Percentiles rank a stretch among this genome's conserved stretches.
Evolutionary conservation across 1,140 invertebrate genomes (phyloP).

Genomic region (Heliconius eleuchia): DNA sequence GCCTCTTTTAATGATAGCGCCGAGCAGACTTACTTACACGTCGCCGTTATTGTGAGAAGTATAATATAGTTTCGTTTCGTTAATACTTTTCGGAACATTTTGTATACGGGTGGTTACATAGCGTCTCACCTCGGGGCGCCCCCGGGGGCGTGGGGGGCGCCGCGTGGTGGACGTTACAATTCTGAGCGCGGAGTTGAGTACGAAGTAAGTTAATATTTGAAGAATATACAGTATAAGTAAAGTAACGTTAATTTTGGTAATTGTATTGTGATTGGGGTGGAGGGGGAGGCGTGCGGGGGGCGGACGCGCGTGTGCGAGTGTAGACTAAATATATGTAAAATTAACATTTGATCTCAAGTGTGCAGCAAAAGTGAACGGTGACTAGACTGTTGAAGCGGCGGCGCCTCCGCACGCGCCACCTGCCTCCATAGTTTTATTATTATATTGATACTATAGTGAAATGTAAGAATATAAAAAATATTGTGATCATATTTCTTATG

Average conservation of each 20-base stretch:
- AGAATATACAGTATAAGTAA: not conserved
- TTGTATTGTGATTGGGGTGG: constrained; percentile 10
- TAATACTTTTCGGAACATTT: constrained; percentile 28
- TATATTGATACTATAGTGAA: constrained; percentile 50
- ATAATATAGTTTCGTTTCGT: constrained; percentile 76
- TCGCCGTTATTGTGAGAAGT: constrained; percentile 70
- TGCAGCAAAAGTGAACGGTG: constrained; percentile 77
- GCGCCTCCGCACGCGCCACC: constrained; percentile 50
- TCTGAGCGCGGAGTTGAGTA: constrained; percentile 25
- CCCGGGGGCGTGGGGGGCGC: not conserved
- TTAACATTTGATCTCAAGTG: constrained; percentile 81
- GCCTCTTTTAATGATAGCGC: constrained; percentile 33
- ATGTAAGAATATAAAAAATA: constrained; percentile 76
- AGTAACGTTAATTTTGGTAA: not conserved
- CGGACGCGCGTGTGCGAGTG: constrained; percentile 67
- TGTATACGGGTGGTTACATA: constrained; percentile 30
- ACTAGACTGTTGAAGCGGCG: constrained; percentile 66
- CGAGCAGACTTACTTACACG: constrained; percentile 48
- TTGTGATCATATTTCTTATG: constrained; percentile 82
- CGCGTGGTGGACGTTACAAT: not conserved
- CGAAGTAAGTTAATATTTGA: constrained; percentile 2
- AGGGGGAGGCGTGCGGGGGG: constrained; percentile 36
- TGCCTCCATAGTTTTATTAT: constrained; percentile 46
- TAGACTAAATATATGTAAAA: constrained; percentile 74
- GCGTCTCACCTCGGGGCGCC: constrained; percentile 37